Evolutionary conservation across 1,140 invertebrate genomes (phyloP).

Genomic region (Caenorhabditis briggsae): DNA sequence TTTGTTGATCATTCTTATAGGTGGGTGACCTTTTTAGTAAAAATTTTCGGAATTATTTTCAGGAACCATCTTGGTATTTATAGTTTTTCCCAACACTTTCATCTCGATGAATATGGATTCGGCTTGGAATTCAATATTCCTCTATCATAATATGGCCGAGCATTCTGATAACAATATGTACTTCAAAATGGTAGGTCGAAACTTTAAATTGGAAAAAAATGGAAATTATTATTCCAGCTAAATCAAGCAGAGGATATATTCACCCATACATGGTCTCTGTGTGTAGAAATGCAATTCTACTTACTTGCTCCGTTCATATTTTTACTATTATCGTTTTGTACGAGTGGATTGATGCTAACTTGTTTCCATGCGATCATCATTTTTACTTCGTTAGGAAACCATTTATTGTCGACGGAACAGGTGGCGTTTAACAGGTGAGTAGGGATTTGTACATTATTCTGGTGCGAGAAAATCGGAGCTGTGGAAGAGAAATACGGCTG

Average conservation of each 20-base stretch:
- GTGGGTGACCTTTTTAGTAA: not conserved
- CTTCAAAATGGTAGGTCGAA: not conserved
- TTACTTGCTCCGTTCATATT: constrained; percentile 34
- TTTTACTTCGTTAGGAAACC: constrained; percentile 25
- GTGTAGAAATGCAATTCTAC: constrained; percentile 56
- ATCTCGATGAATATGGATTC: constrained; percentile 40
- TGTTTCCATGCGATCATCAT: not conserved
- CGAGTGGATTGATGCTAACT: not conserved
- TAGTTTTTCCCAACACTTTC: constrained; percentile 29
- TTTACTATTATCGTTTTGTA: not conserved
- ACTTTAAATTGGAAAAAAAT: not conserved
- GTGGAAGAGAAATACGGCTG: too few species aligned
- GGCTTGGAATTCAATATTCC: constrained; percentile 9
- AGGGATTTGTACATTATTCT: too few species aligned
- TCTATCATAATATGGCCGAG: constrained; percentile 43
- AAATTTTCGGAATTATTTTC: not conserved
- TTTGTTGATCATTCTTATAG: constrained; percentile 21
- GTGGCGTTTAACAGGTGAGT: constrained; percentile 45
- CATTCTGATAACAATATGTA: constrained; percentile 31
- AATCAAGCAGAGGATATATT: constrained; percentile 56
- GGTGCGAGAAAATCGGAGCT: too few species aligned
- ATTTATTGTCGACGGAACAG: constrained; percentile 21
- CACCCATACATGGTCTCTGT: constrained; percentile 59
- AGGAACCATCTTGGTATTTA: constrained; percentile 10
- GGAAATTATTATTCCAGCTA: constrained; percentile 35